phyloP scores from a whole-genome alignment of 2,888 invertebrate genomes.

The Aphodius sticticus region DNA sequence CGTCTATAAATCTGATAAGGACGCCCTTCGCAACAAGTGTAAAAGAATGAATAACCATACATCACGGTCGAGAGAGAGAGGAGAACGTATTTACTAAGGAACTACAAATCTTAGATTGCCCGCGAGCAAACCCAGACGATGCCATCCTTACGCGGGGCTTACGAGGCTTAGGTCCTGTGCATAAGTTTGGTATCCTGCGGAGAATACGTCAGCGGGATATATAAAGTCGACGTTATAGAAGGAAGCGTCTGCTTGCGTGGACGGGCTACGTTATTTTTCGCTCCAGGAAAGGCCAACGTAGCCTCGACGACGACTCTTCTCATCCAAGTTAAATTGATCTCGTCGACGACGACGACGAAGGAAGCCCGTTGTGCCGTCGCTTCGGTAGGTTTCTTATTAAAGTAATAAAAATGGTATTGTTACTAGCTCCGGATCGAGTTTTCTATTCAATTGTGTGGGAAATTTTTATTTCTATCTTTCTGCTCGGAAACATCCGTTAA shows the following conservation, averaged over 20 bases:
- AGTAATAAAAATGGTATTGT: background rate
- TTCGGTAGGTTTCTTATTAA: background rate
- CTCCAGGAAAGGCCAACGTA: background rate
- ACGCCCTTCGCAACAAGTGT: background rate
- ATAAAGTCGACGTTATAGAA: background rate
- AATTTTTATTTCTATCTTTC: background rate
- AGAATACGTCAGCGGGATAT: background rate
- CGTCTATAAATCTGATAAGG: slow-evolving; percentile 4
- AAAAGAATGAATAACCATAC: background rate
- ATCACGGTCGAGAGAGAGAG: background rate
- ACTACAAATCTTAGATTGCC: background rate
- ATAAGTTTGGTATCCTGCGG: background rate
- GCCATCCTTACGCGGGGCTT: background rate
- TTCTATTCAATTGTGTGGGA: background rate
- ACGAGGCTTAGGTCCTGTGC: background rate
- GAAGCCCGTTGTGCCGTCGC: background rate
- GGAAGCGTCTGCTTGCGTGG: background rate
- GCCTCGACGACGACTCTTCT: background rate
- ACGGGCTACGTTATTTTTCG: background rate
- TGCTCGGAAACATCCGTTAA: too few species aligned
- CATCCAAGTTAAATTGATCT: background rate
- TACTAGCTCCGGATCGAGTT: background rate
- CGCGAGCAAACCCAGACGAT: background rate
- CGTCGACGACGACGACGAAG: background rate
- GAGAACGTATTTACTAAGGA: background rate